Evolutionary conservation across 1,140 invertebrate genomes (phyloP), one percentile per base, ranked within the genome.

Genomic region (Hyphantria cunea): DNA sequence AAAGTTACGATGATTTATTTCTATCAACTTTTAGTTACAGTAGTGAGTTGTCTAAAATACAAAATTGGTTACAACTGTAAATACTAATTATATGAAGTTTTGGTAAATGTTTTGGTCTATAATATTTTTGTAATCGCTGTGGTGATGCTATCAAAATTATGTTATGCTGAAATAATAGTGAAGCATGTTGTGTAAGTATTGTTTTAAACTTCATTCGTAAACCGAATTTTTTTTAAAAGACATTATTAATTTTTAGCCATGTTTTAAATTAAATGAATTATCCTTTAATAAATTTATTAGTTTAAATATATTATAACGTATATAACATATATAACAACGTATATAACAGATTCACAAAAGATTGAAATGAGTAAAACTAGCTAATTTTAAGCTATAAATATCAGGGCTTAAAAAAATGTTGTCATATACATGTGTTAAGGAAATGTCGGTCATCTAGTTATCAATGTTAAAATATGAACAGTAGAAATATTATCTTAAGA

Each of bases 1-100:
- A 55, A 54, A 60, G 60, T 67, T 58, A 64, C 11, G 10, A 67
- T 64, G 55, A 64, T 59, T 70, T 61, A 48, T 54, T 45, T 33
- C 39, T 15, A 60, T 61, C 42, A 54, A 52, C 8, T 34, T n/a
- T 50, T 15, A 47, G 41, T 47, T 56, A 41, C 48, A 47, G 33
- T 45, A 31, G 45, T 39, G 42, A 49, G 4, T 11, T 33, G 14
- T 9, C 49, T 41, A 49, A 45, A 0, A 49, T 65, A 51, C 37
- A 25, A 59, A 49, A 52, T 37, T 33, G 49, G 12, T 8, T 49
- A 47, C 39, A 11, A 14, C 6, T 34, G 11, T 17, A 48, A 48
- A 53, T 25, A 59, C n/a, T 45, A 65, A 32, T n/a, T 12, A 31
- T 11, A 59, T 48, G n/a, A n/a, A 31, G 13, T 44, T 49, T 58